Base-by-base conservation (phyloP, 2,888 invertebrate species). In the Drosophila lutescens region DNA sequence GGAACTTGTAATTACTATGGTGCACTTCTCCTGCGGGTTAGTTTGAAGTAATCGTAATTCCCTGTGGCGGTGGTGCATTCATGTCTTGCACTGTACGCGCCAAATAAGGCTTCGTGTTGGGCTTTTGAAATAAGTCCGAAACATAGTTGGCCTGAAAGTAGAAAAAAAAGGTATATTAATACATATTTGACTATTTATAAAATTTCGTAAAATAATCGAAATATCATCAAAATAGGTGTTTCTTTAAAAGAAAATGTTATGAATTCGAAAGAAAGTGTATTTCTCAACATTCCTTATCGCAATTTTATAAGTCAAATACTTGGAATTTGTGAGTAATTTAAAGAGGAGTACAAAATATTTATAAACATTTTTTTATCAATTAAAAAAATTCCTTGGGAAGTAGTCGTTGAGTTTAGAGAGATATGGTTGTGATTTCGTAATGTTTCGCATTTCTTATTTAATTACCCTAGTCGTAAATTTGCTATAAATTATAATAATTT, bases 141-240 rank as follows among this genome's bases (percentile, higher is more conserved):
- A 92, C 88, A 59, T 74, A 92, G 36, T 90, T 91, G 34, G 90
- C 90, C 92, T 92, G 88, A 6, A 91, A 91, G 20, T n/a, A 56
- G 46, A 12, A 23, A 47, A 43, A 7, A 1, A 43, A 41, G 4
- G 3, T 10, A 4, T 7, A 10, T 41, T 15, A 17, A 41, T 17
- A 17, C 4, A 40, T 10, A 26, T 26, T 20, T 20, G n/a, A n/a
- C n/a, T n/a, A 20, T 20, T 20, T 2, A 26, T 26, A 4, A 6
- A 6, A 26, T 26, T 5, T 26, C 26, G 5, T 26, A 26, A 4
- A 26, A 26, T 26, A 26, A 26, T 4, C 20, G 7, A n/a, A n/a
- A n/a, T 13, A 36, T 20, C n/a, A n/a, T n/a, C n/a, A n/a, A n/a
- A 20, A 20, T 20, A 2, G 3, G 3, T 2, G 20, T 20, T 2